These are phyloP conservation scores for Tokudaia tokunoshimensis DNA, from an alignment of 2,797 vertebrate species.

Conservation along the genomic window DNA sequence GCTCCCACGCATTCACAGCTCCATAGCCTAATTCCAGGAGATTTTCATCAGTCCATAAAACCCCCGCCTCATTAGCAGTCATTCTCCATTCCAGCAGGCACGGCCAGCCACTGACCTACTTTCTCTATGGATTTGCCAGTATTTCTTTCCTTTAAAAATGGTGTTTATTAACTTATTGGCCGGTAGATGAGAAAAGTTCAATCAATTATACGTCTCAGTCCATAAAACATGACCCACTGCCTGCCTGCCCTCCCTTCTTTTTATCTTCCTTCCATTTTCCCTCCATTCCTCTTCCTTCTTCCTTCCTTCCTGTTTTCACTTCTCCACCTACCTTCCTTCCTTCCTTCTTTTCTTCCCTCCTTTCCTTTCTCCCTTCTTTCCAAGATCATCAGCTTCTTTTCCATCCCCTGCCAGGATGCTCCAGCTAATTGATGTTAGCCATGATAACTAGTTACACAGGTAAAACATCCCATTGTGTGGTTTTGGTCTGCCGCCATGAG, in stretches of 20 bases:
- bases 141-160: constrained; percentile 12
- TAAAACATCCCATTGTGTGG: not conserved
- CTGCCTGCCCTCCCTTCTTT: not conserved
- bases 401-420: not conserved
- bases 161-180: constrained; percentile 51
- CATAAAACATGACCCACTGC: not conserved
- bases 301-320: too few relatives aligned
- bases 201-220: constrained; percentile 12
- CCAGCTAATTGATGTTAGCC: not conserved
- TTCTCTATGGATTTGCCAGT: not conserved
- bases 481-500: accelerated
- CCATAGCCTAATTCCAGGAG: not conserved
- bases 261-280: too few relatives aligned
- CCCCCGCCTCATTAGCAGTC: not conserved
- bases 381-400: not conserved
- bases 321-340: not conserved
- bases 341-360: not conserved
- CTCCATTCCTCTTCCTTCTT: not conserved
- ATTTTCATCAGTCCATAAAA: constrained; percentile 15
- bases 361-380: not conserved
- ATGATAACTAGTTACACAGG: not conserved
- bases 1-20: not conserved
- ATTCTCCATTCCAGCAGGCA: not conserved
- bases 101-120: not conserved
- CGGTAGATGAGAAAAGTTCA: not conserved